Conservation (phyloP, 1,140 invertebrate genomes). For the Acyrthosiphon pisum region DNA sequence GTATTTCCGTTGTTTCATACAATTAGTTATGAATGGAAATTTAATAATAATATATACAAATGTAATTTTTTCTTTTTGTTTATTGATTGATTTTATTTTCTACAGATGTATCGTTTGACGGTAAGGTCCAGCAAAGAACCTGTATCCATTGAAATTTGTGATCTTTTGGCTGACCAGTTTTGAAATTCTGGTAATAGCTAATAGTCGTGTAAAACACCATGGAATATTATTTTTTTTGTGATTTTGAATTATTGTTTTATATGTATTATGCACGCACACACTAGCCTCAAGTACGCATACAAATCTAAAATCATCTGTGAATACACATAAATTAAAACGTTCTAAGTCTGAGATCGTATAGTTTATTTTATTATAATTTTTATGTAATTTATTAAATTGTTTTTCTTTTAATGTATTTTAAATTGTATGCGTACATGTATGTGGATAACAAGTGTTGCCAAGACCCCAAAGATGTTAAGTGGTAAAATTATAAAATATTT, state of each 20-base stretch:
- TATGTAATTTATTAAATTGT: slow-evolving; percentile 34
- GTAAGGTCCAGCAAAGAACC: slow-evolving; percentile 95
- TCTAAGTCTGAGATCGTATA: slow-evolving; percentile 34
- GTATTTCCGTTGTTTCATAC: neutral
- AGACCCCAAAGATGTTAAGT: slow-evolving; percentile 47
- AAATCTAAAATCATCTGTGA: neutral
- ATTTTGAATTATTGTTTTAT: slow-evolving; percentile 48
- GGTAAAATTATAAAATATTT: slow-evolving; percentile 15
- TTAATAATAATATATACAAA: neutral
- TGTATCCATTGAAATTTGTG: slow-evolving; percentile 88
- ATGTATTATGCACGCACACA: neutral
- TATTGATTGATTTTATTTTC: slow-evolving; percentile 61
- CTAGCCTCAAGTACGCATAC: slow-evolving; percentile 7
- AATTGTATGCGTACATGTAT: slow-evolving; percentile 38
- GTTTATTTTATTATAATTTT: slow-evolving; percentile 27
- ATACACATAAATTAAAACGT: neutral
- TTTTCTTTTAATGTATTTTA: slow-evolving; percentile 23
- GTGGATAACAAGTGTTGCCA: neutral
- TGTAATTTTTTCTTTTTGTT: neutral
- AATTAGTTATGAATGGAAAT: neutral
- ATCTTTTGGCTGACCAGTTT: slow-evolving; percentile 90
- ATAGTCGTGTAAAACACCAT: neutral
- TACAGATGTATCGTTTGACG: slow-evolving; percentile 96
- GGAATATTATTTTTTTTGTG: slow-evolving; percentile 32
- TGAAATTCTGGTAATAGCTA: slow-evolving; percentile 58